phyloP scores from a whole-genome alignment of 2,888 invertebrate species.

The Venusia cambrica region DNA sequence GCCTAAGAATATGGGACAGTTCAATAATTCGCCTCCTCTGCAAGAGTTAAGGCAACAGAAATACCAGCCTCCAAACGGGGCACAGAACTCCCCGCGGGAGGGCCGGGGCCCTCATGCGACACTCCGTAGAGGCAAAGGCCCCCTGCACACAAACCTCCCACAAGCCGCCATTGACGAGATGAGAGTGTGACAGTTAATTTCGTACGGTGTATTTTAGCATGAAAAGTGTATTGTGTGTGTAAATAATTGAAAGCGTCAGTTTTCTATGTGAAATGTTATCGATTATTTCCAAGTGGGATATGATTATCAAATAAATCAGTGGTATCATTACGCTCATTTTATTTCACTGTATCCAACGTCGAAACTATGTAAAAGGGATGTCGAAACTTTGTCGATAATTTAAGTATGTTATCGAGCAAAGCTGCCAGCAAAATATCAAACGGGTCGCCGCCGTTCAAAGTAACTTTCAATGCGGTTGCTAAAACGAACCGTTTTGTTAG shows the following conservation, averaged over 20 bases:
- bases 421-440: conserved; percentile 28
- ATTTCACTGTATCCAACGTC: conserved; percentile 19
- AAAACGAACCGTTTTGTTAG: conserved; percentile 41
- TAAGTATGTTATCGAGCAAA: conserved; percentile 25
- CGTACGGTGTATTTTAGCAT: conserved; percentile 53
- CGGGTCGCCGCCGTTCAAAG: conserved; percentile 28
- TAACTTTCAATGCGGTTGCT: conserved; percentile 31
- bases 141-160: conserved; percentile 83
- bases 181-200: conserved; percentile 89
- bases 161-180: conserved; percentile 94
- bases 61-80: conserved; percentile 82
- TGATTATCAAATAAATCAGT: conserved; percentile 67
- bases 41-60: conserved; percentile 81
- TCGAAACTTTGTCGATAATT: conserved; percentile 30
- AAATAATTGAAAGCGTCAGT: conserved; percentile 50
- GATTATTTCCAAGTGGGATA: conserved; percentile 60
- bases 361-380: conserved; percentile 16
- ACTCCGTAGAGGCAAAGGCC: conserved; percentile 63
- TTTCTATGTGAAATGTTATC: conserved; percentile 63
- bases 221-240: conserved; percentile 58
- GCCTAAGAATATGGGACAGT: conserved; percentile 82
- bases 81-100: conserved; percentile 62
- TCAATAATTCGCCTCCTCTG: conserved; percentile 70
- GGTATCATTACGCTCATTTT: conserved; percentile 43
- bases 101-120: conserved; percentile 63